A percentile compares a stretch with the other conserved stretches of the same genome.
Evolutionary conservation across 35 echinoderm and acorn worm genomes (phyloP).

Genomic region (Anneissia japonica): DNA sequence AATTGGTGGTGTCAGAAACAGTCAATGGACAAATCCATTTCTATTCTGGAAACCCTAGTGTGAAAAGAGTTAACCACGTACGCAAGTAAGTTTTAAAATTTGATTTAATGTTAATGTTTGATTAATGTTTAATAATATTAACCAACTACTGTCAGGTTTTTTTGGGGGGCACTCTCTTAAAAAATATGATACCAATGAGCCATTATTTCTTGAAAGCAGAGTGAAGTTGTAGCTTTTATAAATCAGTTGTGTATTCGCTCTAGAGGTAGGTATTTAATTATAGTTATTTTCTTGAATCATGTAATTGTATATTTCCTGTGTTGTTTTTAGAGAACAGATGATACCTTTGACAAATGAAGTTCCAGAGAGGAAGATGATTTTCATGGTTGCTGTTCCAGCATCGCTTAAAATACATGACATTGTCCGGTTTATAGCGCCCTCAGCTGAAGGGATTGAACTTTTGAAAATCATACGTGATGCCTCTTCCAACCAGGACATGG

Average conservation of each 20-base stretch:
- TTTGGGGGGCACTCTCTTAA: too few relatives aligned
- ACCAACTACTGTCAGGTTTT: too few relatives aligned
- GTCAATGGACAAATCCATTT: slow-evolving; percentile 47
- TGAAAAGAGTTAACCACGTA: slow-evolving; percentile 91
- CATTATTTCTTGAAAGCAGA: too few relatives aligned
- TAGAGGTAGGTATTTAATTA: too few relatives aligned
- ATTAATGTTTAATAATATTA: too few relatives aligned
- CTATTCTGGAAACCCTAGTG: slow-evolving; percentile 85
- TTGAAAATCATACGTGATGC: slow-evolving; percentile 79
- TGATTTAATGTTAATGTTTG: too few relatives aligned
- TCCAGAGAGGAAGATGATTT: slow-evolving; percentile 85
- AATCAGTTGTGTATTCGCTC: too few relatives aligned
- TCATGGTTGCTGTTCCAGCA: slow-evolving; percentile 78
- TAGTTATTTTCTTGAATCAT: too few relatives aligned
- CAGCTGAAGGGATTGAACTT: slow-evolving; percentile 61
- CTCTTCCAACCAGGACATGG: slow-evolving; percentile 93
- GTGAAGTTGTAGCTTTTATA: too few relatives aligned
- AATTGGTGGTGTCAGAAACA: too few relatives aligned
- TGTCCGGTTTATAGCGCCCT: slow-evolving; percentile 74
- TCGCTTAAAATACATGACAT: slow-evolving; percentile 80
- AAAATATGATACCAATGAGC: too few relatives aligned
- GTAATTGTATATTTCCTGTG: slow-evolving; percentile 4
- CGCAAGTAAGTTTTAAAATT: too few relatives aligned
- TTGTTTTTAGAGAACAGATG: slow-evolving; percentile 53
- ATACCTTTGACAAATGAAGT: slow-evolving; percentile 70